A percentile compares a stretch with the other conserved stretches of the same genome.
Evolutionary conservation across 2,113 vertebrate species (phyloP).

Genomic region (Xiphophorus couchianus): DNA sequence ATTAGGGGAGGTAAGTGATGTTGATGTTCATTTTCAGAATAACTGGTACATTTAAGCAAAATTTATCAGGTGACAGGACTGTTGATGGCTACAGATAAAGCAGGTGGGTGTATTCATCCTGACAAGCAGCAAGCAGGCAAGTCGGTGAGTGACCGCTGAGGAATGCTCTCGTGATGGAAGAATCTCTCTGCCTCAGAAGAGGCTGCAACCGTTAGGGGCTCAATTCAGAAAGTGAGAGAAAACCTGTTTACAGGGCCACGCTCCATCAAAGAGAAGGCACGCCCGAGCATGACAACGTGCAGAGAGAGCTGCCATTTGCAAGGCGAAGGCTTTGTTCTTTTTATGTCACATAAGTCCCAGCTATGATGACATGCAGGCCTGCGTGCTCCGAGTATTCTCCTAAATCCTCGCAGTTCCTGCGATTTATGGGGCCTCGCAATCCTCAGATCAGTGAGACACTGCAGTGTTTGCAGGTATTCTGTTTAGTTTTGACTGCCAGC

Average conservation of each 20-base stretch:
- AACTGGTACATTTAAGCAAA: conserved; percentile 2
- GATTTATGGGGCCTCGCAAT: conserved; percentile 4
- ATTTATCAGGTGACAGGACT: conserved; percentile 20
- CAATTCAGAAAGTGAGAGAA: conserved; percentile 24
- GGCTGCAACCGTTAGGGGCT: not conserved
- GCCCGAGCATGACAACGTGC: conserved; percentile 1
- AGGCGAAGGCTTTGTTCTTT: conserved; percentile 14
- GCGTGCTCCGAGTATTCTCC: conserved; percentile 13
- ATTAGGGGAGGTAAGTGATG: not conserved
- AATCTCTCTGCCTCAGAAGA: conserved; percentile 13
- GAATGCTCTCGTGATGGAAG: conserved; percentile 67
- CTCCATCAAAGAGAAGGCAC: conserved; percentile 8
- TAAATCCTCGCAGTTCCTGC: conserved; percentile 12
- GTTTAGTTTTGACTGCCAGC: conserved; percentile 16
- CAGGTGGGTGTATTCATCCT: conserved; percentile 35
- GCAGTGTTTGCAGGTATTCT: not conserved
- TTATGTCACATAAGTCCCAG: conserved; percentile 25
- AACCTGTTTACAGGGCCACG: conserved; percentile 61
- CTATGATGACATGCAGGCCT: conserved; percentile 32
- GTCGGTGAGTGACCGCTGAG: conserved; percentile 58
- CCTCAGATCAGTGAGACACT: not conserved
- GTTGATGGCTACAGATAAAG: not conserved
- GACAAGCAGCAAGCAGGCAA: conserved; percentile 28
- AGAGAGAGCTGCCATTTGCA: not conserved
- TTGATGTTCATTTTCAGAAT: not conserved